These are phyloP conservation scores for Papilio demoleus DNA, from an alignment of 2,888 invertebrate species.

Conservation along the genomic window DNA sequence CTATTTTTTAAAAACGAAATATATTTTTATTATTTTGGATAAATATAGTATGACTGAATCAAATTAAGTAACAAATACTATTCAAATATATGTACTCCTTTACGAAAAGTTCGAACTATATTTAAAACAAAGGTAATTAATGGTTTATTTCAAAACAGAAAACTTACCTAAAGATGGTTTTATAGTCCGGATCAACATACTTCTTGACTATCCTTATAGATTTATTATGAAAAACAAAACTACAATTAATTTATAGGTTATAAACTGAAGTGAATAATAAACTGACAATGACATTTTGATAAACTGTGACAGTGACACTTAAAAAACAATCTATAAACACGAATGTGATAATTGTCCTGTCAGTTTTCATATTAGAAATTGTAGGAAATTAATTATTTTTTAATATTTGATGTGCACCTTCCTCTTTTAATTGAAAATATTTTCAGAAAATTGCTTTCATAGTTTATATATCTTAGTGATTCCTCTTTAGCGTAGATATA, in stretches of 20 bases:
- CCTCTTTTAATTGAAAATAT: neutral
- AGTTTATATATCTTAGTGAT: neutral
- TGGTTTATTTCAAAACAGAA: neutral
- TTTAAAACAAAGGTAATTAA: too few species aligned
- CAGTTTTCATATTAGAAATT: neutral
- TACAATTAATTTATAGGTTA: neutral
- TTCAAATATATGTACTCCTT: too few species aligned
- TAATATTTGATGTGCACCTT: too few species aligned
- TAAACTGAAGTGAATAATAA: neutral
- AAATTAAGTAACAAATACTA: too few species aligned
- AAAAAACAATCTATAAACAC: too few species aligned
- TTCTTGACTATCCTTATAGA: neutral
- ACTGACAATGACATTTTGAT: neutral
- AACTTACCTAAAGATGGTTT: conserved; percentile 29
- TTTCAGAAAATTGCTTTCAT: neutral
- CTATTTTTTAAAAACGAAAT: neutral
- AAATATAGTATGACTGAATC: neutral
- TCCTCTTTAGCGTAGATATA: neutral
- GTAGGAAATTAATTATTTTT: too few species aligned
- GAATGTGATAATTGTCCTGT: too few species aligned
- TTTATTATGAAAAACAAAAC: neutral
- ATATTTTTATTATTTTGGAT: neutral
- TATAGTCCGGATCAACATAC: conserved; percentile 21
- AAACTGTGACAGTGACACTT: neutral
- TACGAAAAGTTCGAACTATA: too few species aligned